phyloP scores from a whole-genome alignment of 2,797 vertebrate genomes.

The Tauraco hartlaubi region DNA sequence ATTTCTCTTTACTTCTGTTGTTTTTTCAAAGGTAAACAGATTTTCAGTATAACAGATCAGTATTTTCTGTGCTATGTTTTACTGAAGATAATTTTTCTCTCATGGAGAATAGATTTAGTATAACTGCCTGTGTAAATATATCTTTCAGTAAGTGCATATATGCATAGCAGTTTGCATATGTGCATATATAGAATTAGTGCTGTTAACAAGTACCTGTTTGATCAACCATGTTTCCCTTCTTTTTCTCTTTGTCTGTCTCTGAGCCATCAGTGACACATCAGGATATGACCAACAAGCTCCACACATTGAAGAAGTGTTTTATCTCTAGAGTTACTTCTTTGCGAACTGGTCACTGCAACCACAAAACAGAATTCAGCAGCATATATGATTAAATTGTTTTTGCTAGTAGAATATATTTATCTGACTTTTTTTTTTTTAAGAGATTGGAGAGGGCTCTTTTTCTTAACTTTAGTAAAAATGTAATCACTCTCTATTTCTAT shows the following conservation, averaged over 20 bases:
- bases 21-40: slow-evolving; percentile 50
- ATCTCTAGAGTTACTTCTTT: slow-evolving; percentile 33
- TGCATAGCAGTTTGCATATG: background rate
- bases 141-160: background rate
- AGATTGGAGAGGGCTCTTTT: background rate
- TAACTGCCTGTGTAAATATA: background rate
- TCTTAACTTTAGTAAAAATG: background rate
- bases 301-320: slow-evolving; percentile 20
- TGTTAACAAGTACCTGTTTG: slow-evolving; percentile 28
- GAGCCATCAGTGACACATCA: slow-evolving; percentile 26
- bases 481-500: slow-evolving; percentile 29
- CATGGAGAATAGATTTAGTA: background rate
- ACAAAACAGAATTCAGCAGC: background rate
- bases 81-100: background rate
- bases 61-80: background rate
- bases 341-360: slow-evolving; percentile 16
- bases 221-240: slow-evolving; percentile 6
- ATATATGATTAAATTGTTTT: slow-evolving; percentile 39
- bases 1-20: background rate
- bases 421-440: background rate
- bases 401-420: slow-evolving; percentile 16
- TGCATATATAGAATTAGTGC: background rate
- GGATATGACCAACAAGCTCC: slow-evolving; percentile 55
- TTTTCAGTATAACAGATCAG: background rate
- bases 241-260: slow-evolving; percentile 21